These are phyloP conservation scores for Delphinus delphis DNA, from an alignment of 2,113 vertebrate species.

Conservation along the genomic window DNA sequence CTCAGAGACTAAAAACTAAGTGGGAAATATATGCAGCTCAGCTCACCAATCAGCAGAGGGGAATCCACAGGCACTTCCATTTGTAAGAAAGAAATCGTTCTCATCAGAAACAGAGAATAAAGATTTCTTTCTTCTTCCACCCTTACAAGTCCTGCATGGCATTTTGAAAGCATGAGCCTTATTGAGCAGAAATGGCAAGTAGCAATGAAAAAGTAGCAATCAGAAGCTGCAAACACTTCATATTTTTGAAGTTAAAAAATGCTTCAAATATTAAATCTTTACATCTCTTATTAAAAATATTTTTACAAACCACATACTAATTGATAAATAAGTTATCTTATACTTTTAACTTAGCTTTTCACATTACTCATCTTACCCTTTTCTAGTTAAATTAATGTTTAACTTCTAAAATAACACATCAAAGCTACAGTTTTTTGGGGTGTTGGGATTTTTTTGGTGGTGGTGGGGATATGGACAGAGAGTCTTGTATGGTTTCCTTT, in stretches of 20 bases:
- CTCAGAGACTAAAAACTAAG: not conserved
- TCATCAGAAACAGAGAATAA: not conserved
- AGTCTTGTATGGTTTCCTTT: not conserved
- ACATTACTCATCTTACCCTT: not conserved
- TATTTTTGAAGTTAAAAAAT: not conserved
- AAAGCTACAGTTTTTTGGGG: not conserved
- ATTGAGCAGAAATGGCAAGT: not conserved
- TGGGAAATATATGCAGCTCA: not conserved
- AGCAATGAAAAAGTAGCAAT: not conserved
- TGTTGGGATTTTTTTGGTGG: not conserved
- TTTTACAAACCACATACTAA: conserved; percentile 11
- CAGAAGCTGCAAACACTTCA: not conserved
- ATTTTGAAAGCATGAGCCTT: not conserved
- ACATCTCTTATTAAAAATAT: not conserved
- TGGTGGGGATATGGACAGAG: no score
- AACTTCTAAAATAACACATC: not conserved
- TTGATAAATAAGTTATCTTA: not conserved
- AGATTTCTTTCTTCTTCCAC: not conserved
- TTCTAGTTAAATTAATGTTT: not conserved
- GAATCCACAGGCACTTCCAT: not conserved
- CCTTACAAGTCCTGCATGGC: not conserved
- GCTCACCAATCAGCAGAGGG: not conserved
- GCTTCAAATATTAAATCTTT: not conserved
- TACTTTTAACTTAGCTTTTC: not conserved
- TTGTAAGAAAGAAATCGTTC: not conserved